Percentiles rank a stretch among this genome's conserved stretches.
Evolutionary conservation across 2,797 vertebrate genomes (phyloP).

Genomic region (Gallinago stenura): DNA sequence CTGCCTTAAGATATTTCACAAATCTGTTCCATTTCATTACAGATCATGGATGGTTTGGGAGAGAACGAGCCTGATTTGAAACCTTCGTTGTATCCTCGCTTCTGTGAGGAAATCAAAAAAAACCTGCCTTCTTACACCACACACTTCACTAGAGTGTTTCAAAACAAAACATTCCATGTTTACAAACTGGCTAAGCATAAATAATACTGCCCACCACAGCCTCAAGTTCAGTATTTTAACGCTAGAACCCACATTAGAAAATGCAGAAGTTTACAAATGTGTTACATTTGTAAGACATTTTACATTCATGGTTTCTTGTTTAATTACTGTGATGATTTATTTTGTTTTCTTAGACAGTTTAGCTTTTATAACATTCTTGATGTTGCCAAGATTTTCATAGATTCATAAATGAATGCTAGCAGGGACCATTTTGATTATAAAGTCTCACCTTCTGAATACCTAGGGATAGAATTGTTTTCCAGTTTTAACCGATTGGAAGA

Average conservation of each 20-base stretch:
- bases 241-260: conserved; percentile 6
- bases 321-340: background rate
- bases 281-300: background rate
- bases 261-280: conserved; percentile 51
- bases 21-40: conserved; percentile 5
- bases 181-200: conserved; percentile 85
- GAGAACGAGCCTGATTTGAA: conserved; percentile 89
- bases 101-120: conserved; percentile 92
- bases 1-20: background rate
- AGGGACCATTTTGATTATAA: background rate
- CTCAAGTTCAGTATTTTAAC: background rate
- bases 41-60: conserved; percentile 94
- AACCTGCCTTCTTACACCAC: conserved; percentile 79
- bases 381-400: background rate
- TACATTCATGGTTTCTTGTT: background rate
- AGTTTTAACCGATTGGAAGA: background rate
- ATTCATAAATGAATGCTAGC: background rate
- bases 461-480: background rate
- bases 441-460: background rate
- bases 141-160: conserved; percentile 90
- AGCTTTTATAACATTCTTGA: conserved; percentile 20
- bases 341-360: background rate
- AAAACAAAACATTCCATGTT: conserved; percentile 95
- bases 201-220: background rate
- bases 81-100: conserved; percentile 86